These are phyloP conservation scores for Glossosoma conforme DNA, from an alignment of 1,140 invertebrate genomes.

Conservation along the genomic window DNA sequence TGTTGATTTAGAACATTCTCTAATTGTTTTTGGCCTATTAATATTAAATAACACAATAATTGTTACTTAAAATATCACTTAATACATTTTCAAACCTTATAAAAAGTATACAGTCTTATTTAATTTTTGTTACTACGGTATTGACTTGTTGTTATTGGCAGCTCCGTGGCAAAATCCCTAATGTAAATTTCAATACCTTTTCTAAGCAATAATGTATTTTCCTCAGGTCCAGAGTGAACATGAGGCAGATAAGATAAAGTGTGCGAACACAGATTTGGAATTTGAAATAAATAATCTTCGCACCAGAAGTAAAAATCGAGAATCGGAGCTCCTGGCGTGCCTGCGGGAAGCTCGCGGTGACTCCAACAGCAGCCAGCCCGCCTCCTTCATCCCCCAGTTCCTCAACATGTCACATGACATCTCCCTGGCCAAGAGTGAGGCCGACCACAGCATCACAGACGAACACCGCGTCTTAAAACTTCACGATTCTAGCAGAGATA, in stretches of 20 bases:
- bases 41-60: no score
- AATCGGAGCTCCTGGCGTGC: slow-evolving; percentile 33
- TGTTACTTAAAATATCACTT: no score
- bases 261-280: slow-evolving; percentile 33
- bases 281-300: slow-evolving; percentile 36
- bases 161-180: no score
- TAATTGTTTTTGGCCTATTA: no score
- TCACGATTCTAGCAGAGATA: background rate
- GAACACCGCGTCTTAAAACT: background rate
- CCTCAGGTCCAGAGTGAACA: slow-evolving; percentile 5
- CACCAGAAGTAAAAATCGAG: slow-evolving; percentile 33
- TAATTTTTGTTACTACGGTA: no score
- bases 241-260: slow-evolving; percentile 7
- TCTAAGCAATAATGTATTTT: background rate
- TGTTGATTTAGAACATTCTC: no score
- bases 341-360: slow-evolving; percentile 33
- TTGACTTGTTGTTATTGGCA: no score
- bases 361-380: background rate
- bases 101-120: no score
- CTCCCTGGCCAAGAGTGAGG: slow-evolving; percentile 11
- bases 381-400: background rate
- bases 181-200: background rate
- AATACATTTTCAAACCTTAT: no score
- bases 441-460: background rate
- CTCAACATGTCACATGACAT: slow-evolving; percentile 20